Evolutionary conservation across 2,113 vertebrate species (phyloP), one percentile per base, ranked within the genome.

Genomic region (Chaenogobius annularis): DNA sequence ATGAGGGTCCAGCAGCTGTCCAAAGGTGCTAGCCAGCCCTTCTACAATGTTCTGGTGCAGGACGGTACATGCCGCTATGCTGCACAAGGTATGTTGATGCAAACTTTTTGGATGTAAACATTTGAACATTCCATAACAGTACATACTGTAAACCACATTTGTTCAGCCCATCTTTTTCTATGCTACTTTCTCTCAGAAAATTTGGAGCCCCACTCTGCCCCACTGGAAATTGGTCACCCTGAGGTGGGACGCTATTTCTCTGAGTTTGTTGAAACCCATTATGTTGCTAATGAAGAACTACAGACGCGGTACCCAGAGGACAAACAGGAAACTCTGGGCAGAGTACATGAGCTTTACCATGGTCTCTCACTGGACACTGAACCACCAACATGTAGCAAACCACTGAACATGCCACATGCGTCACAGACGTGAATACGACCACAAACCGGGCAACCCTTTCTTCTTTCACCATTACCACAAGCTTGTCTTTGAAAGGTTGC

Each of bases 41-140:
- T 99, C 93, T 99, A 98, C 90, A 99, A 98, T 0, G 96, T 98
- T 10, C 92, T 99, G 0, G 96, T 98, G 22, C 96, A 98, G 80
- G 97, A 99, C 0, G 96, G 96, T 1, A 98, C 97, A 0, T 99
- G 96, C 54, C 92, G 95, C 86, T 99, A 98, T 0, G 97, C 96
- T 48, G 96, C 96, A 52, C 97, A 99, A 89, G 96, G 98, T 98
- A 67, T 70, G 87, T 17, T 7, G 8, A 17, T 40, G 7, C 7
- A 4, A 15, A 62, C 40, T 40, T 40, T 3, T 40, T 6, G 2
- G 37, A 40, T 40, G 37, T 40, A 40, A 40, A 40, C 37, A 40
- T 40, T 9, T 40, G 7, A 43, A 10, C 11, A 11, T 20, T 20
- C n/a, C 19, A 22, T 55, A 11, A 22, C 19, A 55, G n/a, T n/a